Conservation (phyloP, 2,797 vertebrate genomes). For the Lagorchestes hirsutus region DNA sequence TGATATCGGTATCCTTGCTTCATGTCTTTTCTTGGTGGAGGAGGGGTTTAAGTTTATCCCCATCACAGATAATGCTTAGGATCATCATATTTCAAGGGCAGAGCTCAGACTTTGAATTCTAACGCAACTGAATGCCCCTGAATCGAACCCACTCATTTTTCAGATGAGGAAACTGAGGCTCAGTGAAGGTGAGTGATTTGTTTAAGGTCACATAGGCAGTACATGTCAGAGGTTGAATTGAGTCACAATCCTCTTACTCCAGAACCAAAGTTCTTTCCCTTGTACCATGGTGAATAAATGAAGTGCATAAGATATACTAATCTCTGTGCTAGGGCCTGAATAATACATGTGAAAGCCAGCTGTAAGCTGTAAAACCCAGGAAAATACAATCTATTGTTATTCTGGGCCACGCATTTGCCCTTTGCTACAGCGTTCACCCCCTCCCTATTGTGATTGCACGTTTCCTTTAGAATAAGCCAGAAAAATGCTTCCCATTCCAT, state of each 20-base stretch:
- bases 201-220: not conserved
- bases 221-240: not conserved
- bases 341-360: constrained; percentile 1
- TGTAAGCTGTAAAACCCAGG: constrained; percentile 5
- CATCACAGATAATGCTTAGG: not conserved
- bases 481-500: not conserved
- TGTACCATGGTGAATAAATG: not conserved
- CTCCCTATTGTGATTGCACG: constrained; percentile 2
- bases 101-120: not conserved
- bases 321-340: not conserved
- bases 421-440: not conserved
- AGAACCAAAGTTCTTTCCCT: not conserved
- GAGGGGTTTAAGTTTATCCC: not conserved
- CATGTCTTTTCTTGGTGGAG: not conserved
- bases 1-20: not conserved
- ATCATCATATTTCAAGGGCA: not conserved
- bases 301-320: not conserved
- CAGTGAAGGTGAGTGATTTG: not conserved
- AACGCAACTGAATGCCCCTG: not conserved
- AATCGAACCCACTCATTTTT: not conserved
- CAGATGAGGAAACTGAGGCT: not conserved
- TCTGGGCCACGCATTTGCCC: not conserved
- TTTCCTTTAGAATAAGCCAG: not conserved
- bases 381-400: not conserved
- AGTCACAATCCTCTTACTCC: not conserved